These are phyloP conservation scores for Euleptes europaea DNA, from an alignment of 2,113 vertebrate genomes.

Conservation along the genomic window DNA sequence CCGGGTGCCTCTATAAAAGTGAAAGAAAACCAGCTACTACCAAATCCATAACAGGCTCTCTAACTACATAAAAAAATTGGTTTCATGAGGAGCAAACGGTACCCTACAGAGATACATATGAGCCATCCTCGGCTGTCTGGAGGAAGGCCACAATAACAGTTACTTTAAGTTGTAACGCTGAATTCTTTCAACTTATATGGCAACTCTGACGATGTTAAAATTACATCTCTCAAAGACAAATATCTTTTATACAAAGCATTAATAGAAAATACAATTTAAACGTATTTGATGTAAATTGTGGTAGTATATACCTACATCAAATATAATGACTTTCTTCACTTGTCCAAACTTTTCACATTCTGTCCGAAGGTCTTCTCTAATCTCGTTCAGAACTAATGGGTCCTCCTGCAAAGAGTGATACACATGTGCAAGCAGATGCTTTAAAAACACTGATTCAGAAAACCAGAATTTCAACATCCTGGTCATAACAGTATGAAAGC, in stretches of 20 bases:
- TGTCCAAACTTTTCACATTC: constrained; percentile 97
- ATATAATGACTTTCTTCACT: constrained; percentile 95
- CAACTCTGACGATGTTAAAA: neutral
- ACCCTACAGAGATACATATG: neutral
- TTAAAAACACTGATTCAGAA: neutral
- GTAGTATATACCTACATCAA: constrained; percentile 85
- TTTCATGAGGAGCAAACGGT: neutral
- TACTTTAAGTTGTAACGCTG: too few relatives aligned
- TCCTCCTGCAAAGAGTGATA: constrained; percentile 83
- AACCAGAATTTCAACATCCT: neutral
- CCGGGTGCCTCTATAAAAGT: constrained; percentile 87
- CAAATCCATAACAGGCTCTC: too few relatives aligned
- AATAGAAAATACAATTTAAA: neutral
- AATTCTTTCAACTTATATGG: neutral
- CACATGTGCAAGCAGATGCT: neutral
- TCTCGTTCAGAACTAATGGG: constrained; percentile 93
- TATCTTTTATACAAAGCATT: neutral
- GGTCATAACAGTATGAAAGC: neutral
- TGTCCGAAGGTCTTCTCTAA: constrained; percentile 90
- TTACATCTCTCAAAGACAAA: neutral
- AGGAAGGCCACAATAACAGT: too few relatives aligned
- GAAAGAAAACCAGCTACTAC: neutral
- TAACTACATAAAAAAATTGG: neutral
- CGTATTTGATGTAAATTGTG: neutral
- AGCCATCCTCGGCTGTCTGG: neutral